Evolutionary conservation across 2,888 invertebrate species (phyloP), one percentile per base, ranked within the genome.

Genomic region (Lathronympha strigana): DNA sequence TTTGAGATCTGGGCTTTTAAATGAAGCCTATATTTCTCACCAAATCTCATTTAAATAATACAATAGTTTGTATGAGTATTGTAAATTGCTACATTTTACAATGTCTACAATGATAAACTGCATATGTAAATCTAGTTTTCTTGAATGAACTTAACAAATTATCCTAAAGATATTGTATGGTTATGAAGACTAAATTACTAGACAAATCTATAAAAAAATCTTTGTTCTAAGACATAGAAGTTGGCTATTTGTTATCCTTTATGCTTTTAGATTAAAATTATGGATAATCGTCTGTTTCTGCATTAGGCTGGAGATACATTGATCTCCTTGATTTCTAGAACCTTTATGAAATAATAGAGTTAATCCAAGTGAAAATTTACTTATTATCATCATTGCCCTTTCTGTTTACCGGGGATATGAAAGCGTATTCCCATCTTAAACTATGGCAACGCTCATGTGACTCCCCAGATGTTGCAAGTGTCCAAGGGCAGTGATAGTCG

Each of bases 51-150:
- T 50, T 13, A 19, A 51, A 31, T 11, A 33, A 33, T 13, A 51
- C 31, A 28, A 28, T 51, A 19, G 19, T 13, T 1, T 33, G n/a
- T 33, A 21, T n/a, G 33, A 19, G n/a, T 2, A 47, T 31, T 51
- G 51, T 33, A 21, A 33, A 33, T 13, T 3, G 31, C 13, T 11
- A 6, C n/a, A 51, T 51, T 51, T 33, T 33, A 51, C 51, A 51
- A 51, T 51, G 51, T 21, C 50, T 31, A 0, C 25, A 15, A 19
- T 33, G 19, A 51, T n/a, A 33, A 19, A 51, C 33, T 51, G 33
- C n/a, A 51, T 19, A 33, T 33, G 51, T 33, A 33, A 33, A 21
- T 51, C 28, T 31, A 31, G 33, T 25, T n/a, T 47, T 51, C 33
- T 19, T 33, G 15, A 17, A 33, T 1, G n/a, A 19, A 19, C 51